Base-by-base conservation (phyloP, 2,888 invertebrate species). In the Cheilosia scutellata region DNA sequence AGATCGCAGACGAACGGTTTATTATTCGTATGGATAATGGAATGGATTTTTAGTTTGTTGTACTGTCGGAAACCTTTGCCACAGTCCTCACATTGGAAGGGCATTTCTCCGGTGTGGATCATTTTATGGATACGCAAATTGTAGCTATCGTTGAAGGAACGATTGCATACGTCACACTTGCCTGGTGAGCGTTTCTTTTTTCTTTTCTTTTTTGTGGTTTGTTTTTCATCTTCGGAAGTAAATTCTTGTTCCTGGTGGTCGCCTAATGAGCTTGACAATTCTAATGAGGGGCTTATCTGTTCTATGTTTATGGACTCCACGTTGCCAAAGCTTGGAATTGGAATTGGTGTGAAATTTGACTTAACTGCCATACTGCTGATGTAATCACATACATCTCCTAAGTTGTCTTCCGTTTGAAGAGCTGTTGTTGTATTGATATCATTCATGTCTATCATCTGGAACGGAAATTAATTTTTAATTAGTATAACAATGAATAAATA, bases 21-120 rank as follows among this genome's bases (percentile, higher is more conserved):
- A 0, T 88, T 76, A 47, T 88, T 88, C 4, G 91, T 91, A 25
- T 91, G 91, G 7, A 88, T 91, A 5, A 91, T 89, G 3, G 88
- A 84, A 53, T 91, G 91, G 42, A 90, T 90, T 82, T 90, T 89
- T 6, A 91, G 74, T 76, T 91, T 91, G 71, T 89, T 91, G 47
- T 88, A 82, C 55, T 91, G 91, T 0, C 90, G 88, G 55, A 91
- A 91, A 3, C 90, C 89, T 77, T 90, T 91, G 70, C 91, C 91
- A 49, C 91, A 91, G 4, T 88, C 87, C 6, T 87, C 80, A 31
- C 90, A 91, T 51, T 87, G 76, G 37, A 88, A 91, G 6, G 91
- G 91, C 79, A 88, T 88, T 79, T 91, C 91, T n/a, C 91, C 88
- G 49, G 90, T 90, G 78, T 91, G 91, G 37, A 89, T 90, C 90